phyloP scores from a whole-genome alignment of 1,140 invertebrate genomes.

The Mizuhopecten yessoensis region DNA sequence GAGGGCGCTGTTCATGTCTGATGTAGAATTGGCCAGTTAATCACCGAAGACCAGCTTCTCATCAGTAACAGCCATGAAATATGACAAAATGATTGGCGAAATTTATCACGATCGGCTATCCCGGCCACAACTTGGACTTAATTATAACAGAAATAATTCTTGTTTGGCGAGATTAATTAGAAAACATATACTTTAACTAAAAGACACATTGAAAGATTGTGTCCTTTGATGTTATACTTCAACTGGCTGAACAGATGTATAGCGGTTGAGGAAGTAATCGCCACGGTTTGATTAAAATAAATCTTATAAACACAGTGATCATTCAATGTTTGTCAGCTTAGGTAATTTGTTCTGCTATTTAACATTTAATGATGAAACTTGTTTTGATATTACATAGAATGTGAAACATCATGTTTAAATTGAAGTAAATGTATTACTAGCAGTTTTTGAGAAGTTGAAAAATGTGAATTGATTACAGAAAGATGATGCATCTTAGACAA shows the following conservation, averaged over 20 bases:
- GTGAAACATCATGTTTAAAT: no score
- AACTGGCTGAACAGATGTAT: not conserved
- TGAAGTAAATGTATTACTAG: no score
- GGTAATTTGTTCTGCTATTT: no score
- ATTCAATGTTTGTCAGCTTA: no score
- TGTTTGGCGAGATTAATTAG: not conserved
- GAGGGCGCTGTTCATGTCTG: conserved; percentile 22
- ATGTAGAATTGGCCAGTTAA: conserved; percentile 30
- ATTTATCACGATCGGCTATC: not conserved
- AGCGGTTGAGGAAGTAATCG: not conserved
- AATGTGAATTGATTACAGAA: no score
- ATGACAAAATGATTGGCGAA: not conserved
- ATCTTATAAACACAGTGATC: not conserved
- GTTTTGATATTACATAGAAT: no score
- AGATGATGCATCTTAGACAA: no score
- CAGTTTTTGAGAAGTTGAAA: no score
- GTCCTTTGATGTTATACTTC: not conserved
- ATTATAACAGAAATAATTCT: not conserved
- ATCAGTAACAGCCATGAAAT: not conserved
- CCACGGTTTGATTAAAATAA: not conserved
- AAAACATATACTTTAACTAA: conserved; percentile 7
- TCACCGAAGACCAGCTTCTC: conserved; percentile 2
- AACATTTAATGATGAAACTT: no score
- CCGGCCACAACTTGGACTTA: not conserved
- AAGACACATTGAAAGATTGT: conserved; percentile 9